Evolutionary conservation across 2,113 vertebrate species (phyloP), one percentile per base, ranked within the genome.

Genomic region (Pachyramphus minor): DNA sequence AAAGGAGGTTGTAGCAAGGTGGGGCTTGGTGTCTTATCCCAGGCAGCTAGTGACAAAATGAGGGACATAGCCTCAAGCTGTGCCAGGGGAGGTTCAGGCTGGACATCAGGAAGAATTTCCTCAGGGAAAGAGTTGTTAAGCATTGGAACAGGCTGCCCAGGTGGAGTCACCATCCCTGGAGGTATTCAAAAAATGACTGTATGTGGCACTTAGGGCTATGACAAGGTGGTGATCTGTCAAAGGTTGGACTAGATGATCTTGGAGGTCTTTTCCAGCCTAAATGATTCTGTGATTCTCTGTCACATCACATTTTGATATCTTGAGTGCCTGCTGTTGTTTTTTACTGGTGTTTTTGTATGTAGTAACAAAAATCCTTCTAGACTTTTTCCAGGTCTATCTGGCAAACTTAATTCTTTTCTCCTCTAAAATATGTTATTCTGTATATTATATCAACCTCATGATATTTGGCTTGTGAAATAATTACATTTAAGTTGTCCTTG

Each of bases 161-260:
- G 9, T 60, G 45, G 39, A 45, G 20, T 75, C 20, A 41, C 11
- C 11, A 67, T 68, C 41, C 11, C n/a, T 76, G 24, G 11, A 47
- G 20, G 6, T 31, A 21, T 68, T 62, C 30, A 31, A 15, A 47
- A 53, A 68, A 55, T 41, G 1, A 15, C 17, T 39, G 53, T 25
- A 3, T 0, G 0, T 47, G 39, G n/a, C 23, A 25, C 23, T 41
- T 62, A 35, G 9, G 25, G n/a, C 39, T 55, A 3, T 22, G 41
- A 47, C 41, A 47, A 31, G 17, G 11, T 68, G n/a, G 11, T 19
- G 18, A 12, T 69, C 0, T 0, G 21, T 47, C 47, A 68, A 22
- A 68, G 13, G 30, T 8, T 68, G 39, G 39, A 62, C 14, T 12
- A 16, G 14, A 27, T 37, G 24, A 37, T 39, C 24, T 27, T 68